Conservation (phyloP, 2,797 vertebrate species). For the Eulemur rubriventer region DNA sequence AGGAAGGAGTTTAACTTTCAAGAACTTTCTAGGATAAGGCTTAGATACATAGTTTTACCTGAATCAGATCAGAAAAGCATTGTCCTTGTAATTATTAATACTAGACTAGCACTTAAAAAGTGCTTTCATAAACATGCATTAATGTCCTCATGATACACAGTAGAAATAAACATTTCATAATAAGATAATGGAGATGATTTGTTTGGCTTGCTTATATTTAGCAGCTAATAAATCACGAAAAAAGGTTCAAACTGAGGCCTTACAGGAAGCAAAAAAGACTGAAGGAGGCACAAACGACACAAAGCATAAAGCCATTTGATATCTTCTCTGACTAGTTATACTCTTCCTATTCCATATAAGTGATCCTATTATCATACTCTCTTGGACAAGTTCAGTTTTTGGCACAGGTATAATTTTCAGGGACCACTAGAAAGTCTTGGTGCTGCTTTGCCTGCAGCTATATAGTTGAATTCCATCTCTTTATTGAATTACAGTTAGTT, state of each 20-base stretch:
- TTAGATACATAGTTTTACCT: background rate
- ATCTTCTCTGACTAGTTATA: background rate
- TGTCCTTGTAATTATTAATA: background rate
- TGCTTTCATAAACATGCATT: background rate
- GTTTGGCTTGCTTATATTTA: background rate
- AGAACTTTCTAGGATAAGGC: background rate
- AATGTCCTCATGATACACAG: background rate
- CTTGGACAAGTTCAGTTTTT: background rate
- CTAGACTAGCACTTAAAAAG: background rate
- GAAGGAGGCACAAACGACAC: background rate
- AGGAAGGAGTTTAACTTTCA: background rate
- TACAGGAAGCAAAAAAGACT: background rate
- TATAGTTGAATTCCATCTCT: background rate
- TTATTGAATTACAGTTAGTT: background rate
- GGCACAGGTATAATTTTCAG: background rate
- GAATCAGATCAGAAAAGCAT: background rate
- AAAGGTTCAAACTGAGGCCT: background rate
- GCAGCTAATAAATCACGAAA: background rate
- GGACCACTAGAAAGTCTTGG: background rate
- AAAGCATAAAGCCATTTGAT: background rate
- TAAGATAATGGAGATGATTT: background rate
- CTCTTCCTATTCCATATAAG: background rate
- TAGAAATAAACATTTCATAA: background rate
- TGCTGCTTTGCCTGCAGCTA: background rate
- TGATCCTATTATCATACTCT: background rate